Percentiles rank a stretch among this genome's conserved stretches.
phyloP scores from a whole-genome alignment of 2,113 vertebrate species.

The Ameiurus melas region DNA sequence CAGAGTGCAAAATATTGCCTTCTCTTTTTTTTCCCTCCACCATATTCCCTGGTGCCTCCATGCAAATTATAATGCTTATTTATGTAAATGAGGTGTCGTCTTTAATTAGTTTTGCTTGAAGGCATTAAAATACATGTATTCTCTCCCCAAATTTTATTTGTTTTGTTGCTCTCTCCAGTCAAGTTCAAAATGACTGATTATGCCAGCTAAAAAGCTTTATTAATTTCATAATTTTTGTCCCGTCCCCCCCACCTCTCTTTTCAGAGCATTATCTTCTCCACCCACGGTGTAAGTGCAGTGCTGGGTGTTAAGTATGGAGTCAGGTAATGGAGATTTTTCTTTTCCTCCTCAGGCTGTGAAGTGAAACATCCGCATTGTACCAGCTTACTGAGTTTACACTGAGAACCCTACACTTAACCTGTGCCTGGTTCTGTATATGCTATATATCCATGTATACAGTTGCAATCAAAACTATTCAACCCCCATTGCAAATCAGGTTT shows the following conservation, averaged over 20 bases:
- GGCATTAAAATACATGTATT: slow-evolving; percentile 86
- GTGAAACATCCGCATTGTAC: slow-evolving; percentile 57
- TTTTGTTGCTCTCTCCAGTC: slow-evolving; percentile 80
- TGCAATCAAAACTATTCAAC: no score
- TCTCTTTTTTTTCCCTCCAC: slow-evolving; percentile 68
- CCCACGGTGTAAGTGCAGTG: slow-evolving; percentile 59
- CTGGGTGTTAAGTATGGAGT: slow-evolving; percentile 51
- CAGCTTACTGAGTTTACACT: slow-evolving; percentile 37
- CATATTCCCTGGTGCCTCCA: slow-evolving; percentile 78
- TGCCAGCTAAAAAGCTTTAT: slow-evolving; percentile 77
- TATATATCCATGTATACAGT: no score
- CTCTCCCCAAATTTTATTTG: slow-evolving; percentile 81
- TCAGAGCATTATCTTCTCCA: slow-evolving; percentile 72
- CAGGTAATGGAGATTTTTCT: slow-evolving; percentile 68
- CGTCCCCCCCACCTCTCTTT: slow-evolving; percentile 43
- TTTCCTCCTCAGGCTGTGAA: slow-evolving; percentile 60
- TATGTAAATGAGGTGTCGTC: slow-evolving; percentile 84
- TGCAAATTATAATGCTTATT: slow-evolving; percentile 86
- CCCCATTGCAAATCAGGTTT: no score
- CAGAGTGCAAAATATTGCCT: slow-evolving; percentile 83
- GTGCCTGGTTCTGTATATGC: not conserved
- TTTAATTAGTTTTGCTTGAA: slow-evolving; percentile 85
- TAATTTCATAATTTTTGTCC: slow-evolving; percentile 69
- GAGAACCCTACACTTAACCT: slow-evolving; percentile 20
- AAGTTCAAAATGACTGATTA: slow-evolving; percentile 80